Percentiles rank a stretch among this genome's conserved stretches.
phyloP scores from a whole-genome alignment of 1,140 invertebrate genomes.

The Cotesia chilonis region DNA sequence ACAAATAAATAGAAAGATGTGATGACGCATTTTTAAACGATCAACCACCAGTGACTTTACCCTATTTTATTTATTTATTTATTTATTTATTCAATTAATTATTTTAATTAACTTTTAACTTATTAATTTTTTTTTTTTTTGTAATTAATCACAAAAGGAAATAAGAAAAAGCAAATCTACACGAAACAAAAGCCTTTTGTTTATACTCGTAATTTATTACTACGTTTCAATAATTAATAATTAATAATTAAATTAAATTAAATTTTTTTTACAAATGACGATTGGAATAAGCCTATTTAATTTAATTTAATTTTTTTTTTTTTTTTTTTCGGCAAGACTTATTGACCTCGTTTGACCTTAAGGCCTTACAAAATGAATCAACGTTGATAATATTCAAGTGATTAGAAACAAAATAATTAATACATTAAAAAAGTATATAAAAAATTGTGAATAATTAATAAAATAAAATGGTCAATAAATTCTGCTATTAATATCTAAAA shows the following conservation, averaged over 20 bases:
- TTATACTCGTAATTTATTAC: slow-evolving; percentile 35
- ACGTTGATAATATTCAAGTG: background rate
- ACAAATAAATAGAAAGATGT: too few relatives aligned
- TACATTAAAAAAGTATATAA: slow-evolving; percentile 27
- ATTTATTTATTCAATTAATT: too few relatives aligned
- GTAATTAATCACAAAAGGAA: slow-evolving; percentile 11
- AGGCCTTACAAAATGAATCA: background rate
- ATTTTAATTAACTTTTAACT: background rate
- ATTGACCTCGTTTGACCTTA: background rate
- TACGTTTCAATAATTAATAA: background rate
- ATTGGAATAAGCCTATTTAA: slow-evolving; percentile 29
- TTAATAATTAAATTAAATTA: too few relatives aligned
- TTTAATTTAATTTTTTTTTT: background rate
- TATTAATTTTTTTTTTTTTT: background rate
- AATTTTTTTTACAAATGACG: slow-evolving; percentile 35
- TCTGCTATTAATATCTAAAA: slow-evolving; percentile 57
- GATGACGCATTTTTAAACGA: too few relatives aligned
- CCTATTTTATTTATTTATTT: too few relatives aligned
- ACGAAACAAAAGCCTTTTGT: slow-evolving; percentile 30
- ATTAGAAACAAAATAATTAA: slow-evolving; percentile 7
- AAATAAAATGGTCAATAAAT: slow-evolving; percentile 12
- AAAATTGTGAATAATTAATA: slow-evolving; percentile 14
- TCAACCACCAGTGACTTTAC: too few relatives aligned
- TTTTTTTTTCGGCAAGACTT: slow-evolving; percentile 22
- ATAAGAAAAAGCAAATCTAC: slow-evolving; percentile 36